A percentile compares a stretch with the other conserved stretches of the same genome.
Conservation (phyloP, 2,888 invertebrate genomes). For the Trichogramma evanescens region DNA sequence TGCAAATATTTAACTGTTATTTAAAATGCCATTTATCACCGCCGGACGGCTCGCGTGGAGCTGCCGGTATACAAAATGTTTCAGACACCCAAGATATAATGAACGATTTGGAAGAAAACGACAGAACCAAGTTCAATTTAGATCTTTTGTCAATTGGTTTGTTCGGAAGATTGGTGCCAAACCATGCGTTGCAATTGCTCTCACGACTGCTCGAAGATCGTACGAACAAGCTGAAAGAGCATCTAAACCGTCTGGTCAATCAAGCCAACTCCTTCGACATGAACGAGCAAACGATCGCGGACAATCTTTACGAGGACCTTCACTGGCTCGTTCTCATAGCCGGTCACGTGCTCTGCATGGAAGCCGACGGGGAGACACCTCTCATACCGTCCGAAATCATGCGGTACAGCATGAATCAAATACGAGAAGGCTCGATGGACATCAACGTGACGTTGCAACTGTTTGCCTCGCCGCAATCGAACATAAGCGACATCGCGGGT, state of each 20-base stretch:
- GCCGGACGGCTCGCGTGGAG: slow-evolving; percentile 66
- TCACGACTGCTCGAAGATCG: slow-evolving; percentile 62
- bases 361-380: slow-evolving; percentile 60
- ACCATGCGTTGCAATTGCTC: slow-evolving; percentile 61
- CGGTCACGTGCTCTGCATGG: slow-evolving; percentile 63
- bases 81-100: slow-evolving; percentile 56
- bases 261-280: slow-evolving; percentile 26
- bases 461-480: slow-evolving; percentile 47
- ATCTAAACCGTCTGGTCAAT: slow-evolving; percentile 40
- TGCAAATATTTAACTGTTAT: slow-evolving; percentile 71
- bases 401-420: slow-evolving; percentile 56
- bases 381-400: slow-evolving; percentile 62
- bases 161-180: slow-evolving; percentile 58
- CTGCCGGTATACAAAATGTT: slow-evolving; percentile 50
- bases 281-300: slow-evolving; percentile 46
- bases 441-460: slow-evolving; percentile 50
- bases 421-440: slow-evolving; percentile 38
- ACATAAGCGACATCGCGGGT: slow-evolving; percentile 35
- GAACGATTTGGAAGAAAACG: slow-evolving; percentile 55
- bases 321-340: slow-evolving; percentile 80
- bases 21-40: slow-evolving; percentile 72
- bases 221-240: slow-evolving; percentile 52
- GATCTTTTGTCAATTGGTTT: slow-evolving; percentile 63
- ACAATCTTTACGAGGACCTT: slow-evolving; percentile 75
- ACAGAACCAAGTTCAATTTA: slow-evolving; percentile 60